Percentiles rank a stretch among this genome's conserved stretches.
Evolutionary conservation across 2,113 vertebrate species (phyloP).

Genomic region (Hippocampus mohnikei): DNA sequence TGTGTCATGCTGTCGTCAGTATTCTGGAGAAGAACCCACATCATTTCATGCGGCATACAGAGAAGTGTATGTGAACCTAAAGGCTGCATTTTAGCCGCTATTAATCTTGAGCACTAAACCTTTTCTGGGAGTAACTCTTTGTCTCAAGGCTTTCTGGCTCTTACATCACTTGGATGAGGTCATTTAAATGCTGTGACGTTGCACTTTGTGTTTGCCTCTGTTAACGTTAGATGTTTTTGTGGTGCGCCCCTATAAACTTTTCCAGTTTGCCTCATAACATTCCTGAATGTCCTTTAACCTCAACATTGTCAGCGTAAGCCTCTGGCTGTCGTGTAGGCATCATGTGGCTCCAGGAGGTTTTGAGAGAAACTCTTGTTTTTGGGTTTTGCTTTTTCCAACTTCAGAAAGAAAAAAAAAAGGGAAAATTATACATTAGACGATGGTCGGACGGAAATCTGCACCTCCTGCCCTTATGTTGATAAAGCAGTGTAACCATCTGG

Average conservation of each 20-base stretch:
- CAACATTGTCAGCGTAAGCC: constrained; percentile 32
- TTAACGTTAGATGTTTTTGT: constrained; percentile 35
- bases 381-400: neutral
- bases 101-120: neutral
- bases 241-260: constrained; percentile 47
- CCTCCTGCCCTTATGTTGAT: neutral
- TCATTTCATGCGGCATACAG: neutral
- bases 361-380: neutral
- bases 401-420: neutral
- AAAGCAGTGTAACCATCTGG: constrained; percentile 5
- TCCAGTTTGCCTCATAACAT: constrained; percentile 49
- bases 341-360: constrained; percentile 30
- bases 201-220: constrained; percentile 37
- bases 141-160: constrained; percentile 1
- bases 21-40: neutral
- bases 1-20: neutral
- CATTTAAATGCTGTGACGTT: constrained; percentile 11
- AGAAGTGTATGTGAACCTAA: neutral
- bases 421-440: neutral
- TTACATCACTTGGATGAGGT: constrained; percentile 2
- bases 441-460: neutral
- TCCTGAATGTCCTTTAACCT: constrained; percentile 47
- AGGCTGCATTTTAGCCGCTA: neutral
- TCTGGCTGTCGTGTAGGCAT: constrained; percentile 31
- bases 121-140: neutral